These are phyloP conservation scores for Choloepus didactylus DNA, from an alignment of 2,797 vertebrate genomes.

Conservation along the genomic window DNA sequence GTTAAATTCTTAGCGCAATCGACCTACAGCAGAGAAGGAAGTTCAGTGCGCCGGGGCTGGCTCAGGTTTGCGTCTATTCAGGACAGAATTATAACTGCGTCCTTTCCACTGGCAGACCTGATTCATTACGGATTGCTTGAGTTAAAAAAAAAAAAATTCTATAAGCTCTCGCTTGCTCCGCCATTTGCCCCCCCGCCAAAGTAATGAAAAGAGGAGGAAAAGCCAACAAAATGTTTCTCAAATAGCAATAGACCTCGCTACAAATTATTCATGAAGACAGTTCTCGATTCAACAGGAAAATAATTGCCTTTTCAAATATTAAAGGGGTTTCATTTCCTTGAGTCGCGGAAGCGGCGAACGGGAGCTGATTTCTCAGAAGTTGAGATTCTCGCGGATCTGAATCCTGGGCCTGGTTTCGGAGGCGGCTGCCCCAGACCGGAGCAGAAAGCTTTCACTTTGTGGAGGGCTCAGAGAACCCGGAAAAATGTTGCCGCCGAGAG, in stretches of 20 bases:
- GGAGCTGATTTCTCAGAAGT: conserved; percentile 77
- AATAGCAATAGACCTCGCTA: conserved; percentile 87
- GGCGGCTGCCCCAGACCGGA: not conserved
- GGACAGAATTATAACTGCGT: conserved; percentile 73
- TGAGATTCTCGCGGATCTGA: conserved; percentile 70
- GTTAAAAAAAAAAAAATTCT: conserved; percentile 76
- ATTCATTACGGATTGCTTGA: conserved; percentile 82
- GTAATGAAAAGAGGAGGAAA: conserved; percentile 78
- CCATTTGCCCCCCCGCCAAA: conserved; percentile 78
- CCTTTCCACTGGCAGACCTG: conserved; percentile 81
- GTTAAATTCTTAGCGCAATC: conserved; percentile 88
- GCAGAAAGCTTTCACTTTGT: conserved; percentile 60
- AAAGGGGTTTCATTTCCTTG: conserved; percentile 87
- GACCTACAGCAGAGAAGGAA: conserved; percentile 88
- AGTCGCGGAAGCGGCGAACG: conserved; percentile 79
- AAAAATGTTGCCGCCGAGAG: conserved; percentile 70
- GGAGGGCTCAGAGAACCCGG: conserved; percentile 63
- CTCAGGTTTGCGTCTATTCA: conserved; percentile 83
- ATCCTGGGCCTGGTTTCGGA: conserved; percentile 44
- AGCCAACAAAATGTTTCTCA: conserved; percentile 86
- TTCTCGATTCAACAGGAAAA: conserved; percentile 89
- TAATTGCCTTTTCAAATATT: conserved; percentile 91
- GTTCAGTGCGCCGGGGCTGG: conserved; percentile 77
- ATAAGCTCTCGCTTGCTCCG: conserved; percentile 78
- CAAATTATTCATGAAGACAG: conserved; percentile 90